Base-by-base conservation (phyloP, 1,140 invertebrate species). In the Hyphantria cunea region DNA sequence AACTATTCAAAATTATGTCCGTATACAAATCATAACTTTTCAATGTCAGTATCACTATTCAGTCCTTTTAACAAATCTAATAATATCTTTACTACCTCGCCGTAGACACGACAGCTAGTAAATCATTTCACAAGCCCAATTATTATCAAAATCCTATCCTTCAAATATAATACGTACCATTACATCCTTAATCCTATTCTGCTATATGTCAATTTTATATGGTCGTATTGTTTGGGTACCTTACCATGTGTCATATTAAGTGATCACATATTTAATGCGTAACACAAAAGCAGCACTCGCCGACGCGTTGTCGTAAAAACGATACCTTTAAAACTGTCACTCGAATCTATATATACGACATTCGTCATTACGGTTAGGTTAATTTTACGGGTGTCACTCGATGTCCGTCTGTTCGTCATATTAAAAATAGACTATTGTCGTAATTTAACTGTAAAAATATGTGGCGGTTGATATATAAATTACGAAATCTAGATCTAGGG, bases 71-170 rank as follows among this genome's bases (percentile, higher is more conserved):
- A 45, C 45, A 66, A 42, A 54, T 68, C 64, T 68, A 70, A 72
- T 72, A 65, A 56, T 67, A 60, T 49, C 25, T 60, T 60, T 65
- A 67, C 70, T 65, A 34, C 60, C 55, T 54, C 42, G 62, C 63
- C 60, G 48, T 52, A 8, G 37, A 59, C 66, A 50, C 69, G 73
- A 74, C 76, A 76, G 61, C 74, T 41, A 79, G 80, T 88, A 86
- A 86, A 89, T 86, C 82, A 87, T 86, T 85, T 80, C 72, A 66
- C 76, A 76, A 77, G 66, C 70, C 70, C 76, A 83, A 84, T 87
- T 76, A 76, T 74, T 71, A 84, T 86, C 74, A 86, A 82, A 83
- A 73, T 68, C 53, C 67, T 76, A 83, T 82, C 71, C 64, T 77
- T 78, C 78, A 80, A 66, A 72, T 53, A 76, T 76, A 79, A 82